Percentiles rank a stretch among this genome's conserved stretches.
These are phyloP conservation scores for Embidobia sp. DNA, from an alignment of 2,888 invertebrate genomes.

Conservation along the genomic window DNA sequence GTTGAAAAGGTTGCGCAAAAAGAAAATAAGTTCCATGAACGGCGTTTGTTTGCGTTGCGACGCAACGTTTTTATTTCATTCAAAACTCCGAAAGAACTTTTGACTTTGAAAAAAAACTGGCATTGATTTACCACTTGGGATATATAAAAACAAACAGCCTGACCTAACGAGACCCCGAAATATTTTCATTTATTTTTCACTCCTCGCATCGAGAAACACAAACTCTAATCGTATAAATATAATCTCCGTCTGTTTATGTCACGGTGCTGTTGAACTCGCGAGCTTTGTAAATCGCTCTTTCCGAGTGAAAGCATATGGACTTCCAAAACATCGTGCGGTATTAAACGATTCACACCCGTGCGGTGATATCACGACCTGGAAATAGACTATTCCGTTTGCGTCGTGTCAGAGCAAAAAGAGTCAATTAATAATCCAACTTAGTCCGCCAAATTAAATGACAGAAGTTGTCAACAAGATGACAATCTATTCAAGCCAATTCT, in stretches of 20 bases:
- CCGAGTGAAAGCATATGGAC: conserved; percentile 5
- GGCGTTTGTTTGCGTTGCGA: no score
- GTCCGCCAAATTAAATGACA: no score
- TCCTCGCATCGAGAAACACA: not conserved
- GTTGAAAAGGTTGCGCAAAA: no score
- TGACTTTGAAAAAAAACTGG: not conserved
- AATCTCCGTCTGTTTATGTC: conserved; percentile 28
- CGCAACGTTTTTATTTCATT: no score
- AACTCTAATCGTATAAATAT: conserved; percentile 28
- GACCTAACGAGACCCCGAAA: not conserved
- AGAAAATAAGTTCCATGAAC: no score
- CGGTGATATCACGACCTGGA: conserved; percentile 5
- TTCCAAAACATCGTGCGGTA: conserved; percentile 10
- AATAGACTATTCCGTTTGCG: not conserved
- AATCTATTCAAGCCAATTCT: no score
- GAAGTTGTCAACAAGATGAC: no score
- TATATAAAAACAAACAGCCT: not conserved
- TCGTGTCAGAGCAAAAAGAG: not conserved
- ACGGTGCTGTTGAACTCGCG: conserved; percentile 18
- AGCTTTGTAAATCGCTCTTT: conserved; percentile 16
- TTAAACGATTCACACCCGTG: conserved; percentile 13
- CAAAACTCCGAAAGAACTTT: not conserved
- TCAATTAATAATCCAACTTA: not conserved
- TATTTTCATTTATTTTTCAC: conserved; percentile 28
- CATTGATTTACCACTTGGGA: not conserved